These are phyloP conservation scores for Stomatorhinus walkeri DNA, from an alignment of 2,797 vertebrate species.

Conservation along the genomic window DNA sequence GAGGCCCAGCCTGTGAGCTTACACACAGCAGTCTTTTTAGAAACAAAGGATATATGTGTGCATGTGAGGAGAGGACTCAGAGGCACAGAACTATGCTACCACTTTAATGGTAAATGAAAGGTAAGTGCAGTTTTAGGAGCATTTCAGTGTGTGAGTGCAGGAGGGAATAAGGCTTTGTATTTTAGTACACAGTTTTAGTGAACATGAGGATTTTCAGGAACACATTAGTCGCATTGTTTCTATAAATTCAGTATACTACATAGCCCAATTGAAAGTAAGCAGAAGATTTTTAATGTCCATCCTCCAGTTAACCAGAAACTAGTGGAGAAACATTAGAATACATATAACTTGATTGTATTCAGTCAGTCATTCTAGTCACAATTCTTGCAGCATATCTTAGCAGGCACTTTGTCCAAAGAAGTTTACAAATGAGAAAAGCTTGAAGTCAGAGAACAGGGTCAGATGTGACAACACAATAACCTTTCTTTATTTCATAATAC, in stretches of 20 bases:
- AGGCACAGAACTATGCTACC: neutral
- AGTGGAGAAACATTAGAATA: neutral
- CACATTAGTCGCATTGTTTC: neutral
- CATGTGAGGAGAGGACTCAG: neutral
- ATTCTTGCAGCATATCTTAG: neutral
- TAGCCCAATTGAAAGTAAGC: neutral
- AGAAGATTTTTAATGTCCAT: neutral
- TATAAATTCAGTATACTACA: neutral
- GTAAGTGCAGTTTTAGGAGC: neutral
- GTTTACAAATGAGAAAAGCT: neutral
- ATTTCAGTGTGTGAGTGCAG: neutral
- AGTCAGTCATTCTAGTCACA: neutral
- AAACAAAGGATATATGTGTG: neutral
- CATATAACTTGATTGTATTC: neutral
- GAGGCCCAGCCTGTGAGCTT: neutral
- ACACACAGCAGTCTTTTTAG: neutral
- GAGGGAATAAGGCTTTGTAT: neutral
- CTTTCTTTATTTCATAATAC: slow-evolving; percentile 18
- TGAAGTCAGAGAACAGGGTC: neutral
- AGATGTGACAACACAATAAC: neutral
- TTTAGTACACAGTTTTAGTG: neutral
- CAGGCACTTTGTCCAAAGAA: neutral
- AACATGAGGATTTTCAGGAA: neutral
- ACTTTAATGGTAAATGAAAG: neutral
- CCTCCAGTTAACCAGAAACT: neutral